A percentile compares a stretch with the other conserved stretches of the same genome.
Evolutionary conservation across 2,113 vertebrate genomes (phyloP).

Genomic region (Hiodon alosoides): DNA sequence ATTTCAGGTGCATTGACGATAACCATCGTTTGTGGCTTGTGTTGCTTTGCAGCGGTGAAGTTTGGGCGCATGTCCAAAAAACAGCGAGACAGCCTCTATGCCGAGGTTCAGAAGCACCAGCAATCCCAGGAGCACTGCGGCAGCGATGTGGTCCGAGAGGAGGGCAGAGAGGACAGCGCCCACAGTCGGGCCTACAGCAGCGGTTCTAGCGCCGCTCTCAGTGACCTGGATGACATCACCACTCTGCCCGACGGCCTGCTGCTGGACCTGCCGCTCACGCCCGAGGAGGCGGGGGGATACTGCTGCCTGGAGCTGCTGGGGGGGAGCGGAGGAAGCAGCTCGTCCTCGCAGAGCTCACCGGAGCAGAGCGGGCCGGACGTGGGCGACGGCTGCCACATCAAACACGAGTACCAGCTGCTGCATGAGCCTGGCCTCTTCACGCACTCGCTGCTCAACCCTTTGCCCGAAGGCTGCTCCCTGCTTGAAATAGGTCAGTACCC

Average conservation of each 20-base stretch:
- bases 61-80: slow-evolving; percentile 93
- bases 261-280: slow-evolving; percentile 79
- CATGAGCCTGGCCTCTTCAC: slow-evolving; percentile 68
- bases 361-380: slow-evolving; percentile 73
- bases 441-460: slow-evolving; percentile 49
- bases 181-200: slow-evolving; percentile 64
- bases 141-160: slow-evolving; percentile 50
- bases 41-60: slow-evolving; percentile 71
- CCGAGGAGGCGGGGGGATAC: slow-evolving; percentile 64
- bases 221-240: slow-evolving; percentile 76
- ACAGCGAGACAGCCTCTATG: slow-evolving; percentile 84
- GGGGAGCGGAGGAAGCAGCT: slow-evolving; percentile 39
- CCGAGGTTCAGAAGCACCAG: slow-evolving; percentile 87
- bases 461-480: slow-evolving; percentile 58
- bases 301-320: slow-evolving; percentile 71
- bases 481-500: slow-evolving; percentile 70
- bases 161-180: slow-evolving; percentile 53
- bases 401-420: slow-evolving; percentile 75
- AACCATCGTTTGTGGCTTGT: slow-evolving; percentile 3
- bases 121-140: slow-evolving; percentile 60
- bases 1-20: background rate
- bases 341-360: slow-evolving; percentile 72
- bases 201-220: slow-evolving; percentile 65
- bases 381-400: slow-evolving; percentile 60
- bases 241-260: slow-evolving; percentile 72